phyloP scores from a whole-genome alignment of 2,113 vertebrate species.

The Raja brachyura region DNA sequence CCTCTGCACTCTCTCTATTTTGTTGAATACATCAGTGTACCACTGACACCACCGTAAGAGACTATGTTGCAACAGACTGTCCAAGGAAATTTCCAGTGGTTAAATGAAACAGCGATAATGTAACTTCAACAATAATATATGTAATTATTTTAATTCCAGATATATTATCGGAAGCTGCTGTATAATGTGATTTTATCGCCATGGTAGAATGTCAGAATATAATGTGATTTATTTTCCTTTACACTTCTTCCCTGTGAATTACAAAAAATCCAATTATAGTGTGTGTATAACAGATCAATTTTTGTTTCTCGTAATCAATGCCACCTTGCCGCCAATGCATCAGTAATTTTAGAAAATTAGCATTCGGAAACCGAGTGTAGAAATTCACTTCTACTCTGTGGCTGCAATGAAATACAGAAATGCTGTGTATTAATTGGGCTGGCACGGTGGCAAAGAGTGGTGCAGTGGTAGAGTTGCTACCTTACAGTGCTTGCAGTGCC shows the following conservation, averaged over 20 bases:
- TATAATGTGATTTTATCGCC: not conserved
- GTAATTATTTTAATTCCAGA: not conserved
- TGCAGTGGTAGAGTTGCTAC: no score
- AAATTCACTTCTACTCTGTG: not conserved
- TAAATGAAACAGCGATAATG: not conserved
- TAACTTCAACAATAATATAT: not conserved
- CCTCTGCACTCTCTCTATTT: no score
- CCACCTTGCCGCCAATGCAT: not conserved
- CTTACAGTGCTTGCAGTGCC: no score
- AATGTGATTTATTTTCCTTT: constrained; percentile 3
- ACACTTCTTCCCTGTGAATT: not conserved
- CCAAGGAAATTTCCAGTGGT: not conserved
- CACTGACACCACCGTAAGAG: not conserved
- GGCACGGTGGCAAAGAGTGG: no score
- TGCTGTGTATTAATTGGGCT: no score
- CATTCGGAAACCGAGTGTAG: not conserved
- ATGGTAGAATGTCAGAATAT: not conserved
- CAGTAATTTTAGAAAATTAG: not conserved
- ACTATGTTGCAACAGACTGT: not conserved
- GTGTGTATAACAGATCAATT: not conserved
- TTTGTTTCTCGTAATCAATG: not conserved
- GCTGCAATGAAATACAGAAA: not conserved
- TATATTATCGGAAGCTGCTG: not conserved
- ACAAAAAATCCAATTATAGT: not conserved
- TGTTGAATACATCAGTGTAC: no score